Conservation (phyloP, 2,888 invertebrate species). For the Busseola fusca region DNA sequence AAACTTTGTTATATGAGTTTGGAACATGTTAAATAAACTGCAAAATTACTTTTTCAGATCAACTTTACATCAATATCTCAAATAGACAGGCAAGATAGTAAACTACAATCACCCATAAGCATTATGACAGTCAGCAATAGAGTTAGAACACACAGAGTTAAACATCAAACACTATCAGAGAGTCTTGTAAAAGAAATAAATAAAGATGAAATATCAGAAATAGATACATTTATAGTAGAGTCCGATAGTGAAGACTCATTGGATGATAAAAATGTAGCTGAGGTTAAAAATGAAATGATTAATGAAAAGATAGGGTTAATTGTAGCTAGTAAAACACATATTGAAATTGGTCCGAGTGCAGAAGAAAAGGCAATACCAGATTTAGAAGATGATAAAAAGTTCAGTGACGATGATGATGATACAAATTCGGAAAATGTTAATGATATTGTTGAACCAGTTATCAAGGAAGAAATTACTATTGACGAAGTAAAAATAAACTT, state of each 20-base stretch:
- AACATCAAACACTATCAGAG: conserved; percentile 12
- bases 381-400: conserved; percentile 12
- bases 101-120: conserved; percentile 39
- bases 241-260: conserved; percentile 34
- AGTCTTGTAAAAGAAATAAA: neutral
- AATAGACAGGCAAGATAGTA: conserved; percentile 30
- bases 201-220: conserved; percentile 14
- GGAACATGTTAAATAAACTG: neutral
- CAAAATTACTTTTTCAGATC: conserved; percentile 39
- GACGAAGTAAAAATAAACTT: neutral
- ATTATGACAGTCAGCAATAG: conserved; percentile 30
- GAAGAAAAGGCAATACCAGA: conserved; percentile 4
- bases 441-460: neutral
- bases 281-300: conserved; percentile 36
- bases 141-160: conserved; percentile 37
- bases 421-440: neutral
- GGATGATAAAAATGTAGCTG: conserved; percentile 27
- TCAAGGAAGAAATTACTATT: conserved; percentile 26
- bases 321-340: neutral
- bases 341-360: neutral
- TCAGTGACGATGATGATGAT: conserved; percentile 31
- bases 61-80: conserved; percentile 43
- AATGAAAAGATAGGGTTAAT: neutral
- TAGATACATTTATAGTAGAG: conserved; percentile 12
- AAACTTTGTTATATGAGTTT: too few relatives aligned